Conservation (phyloP, 2,888 invertebrate genomes). For the Onthophagus sagittarius region DNA sequence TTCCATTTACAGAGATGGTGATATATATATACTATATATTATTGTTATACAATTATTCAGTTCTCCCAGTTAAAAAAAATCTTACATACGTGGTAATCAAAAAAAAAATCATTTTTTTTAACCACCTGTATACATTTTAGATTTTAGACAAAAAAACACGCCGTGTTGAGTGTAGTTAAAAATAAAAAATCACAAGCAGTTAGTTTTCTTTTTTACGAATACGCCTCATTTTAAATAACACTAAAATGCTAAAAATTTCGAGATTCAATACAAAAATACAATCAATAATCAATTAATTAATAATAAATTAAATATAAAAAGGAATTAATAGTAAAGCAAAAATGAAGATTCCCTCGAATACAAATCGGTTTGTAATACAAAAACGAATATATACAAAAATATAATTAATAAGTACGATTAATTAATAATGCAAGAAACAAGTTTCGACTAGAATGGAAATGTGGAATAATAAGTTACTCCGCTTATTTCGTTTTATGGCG, state of each 20-base stretch:
- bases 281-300: neutral
- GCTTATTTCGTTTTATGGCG: neutral
- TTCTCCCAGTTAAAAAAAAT: neutral
- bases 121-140: neutral
- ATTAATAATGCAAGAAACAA: neutral
- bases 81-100: neutral
- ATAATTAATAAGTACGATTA: neutral
- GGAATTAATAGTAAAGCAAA: neutral
- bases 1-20: neutral
- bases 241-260: neutral
- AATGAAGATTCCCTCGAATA: neutral
- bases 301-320: neutral
- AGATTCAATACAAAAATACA: neutral
- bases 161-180: conserved; percentile 6
- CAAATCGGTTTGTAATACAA: neutral
- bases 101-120: neutral
- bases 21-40: conserved; percentile 7
- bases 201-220: neutral
- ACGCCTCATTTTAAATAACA: neutral
- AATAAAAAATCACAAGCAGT: conserved; percentile 1
- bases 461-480: neutral
- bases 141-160: neutral
- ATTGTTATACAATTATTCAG: conserved; percentile 1
- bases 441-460: conserved; percentile 7
- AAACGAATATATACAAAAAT: neutral